Percentiles rank a stretch among this genome's conserved stretches.
Evolutionary conservation across 2,888 invertebrate species (phyloP).

Genomic region (Molorchus minor): DNA sequence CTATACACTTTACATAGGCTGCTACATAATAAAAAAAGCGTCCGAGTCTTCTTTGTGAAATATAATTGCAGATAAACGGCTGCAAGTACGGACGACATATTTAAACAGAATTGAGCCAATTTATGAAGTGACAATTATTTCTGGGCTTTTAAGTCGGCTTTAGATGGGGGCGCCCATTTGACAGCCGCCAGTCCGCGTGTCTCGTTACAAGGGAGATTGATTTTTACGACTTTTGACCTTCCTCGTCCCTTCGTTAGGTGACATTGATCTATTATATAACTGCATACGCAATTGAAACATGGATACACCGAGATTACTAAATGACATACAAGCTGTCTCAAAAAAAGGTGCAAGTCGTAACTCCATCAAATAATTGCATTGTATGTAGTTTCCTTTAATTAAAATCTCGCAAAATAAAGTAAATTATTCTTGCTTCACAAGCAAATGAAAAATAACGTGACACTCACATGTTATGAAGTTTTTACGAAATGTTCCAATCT

Average conservation of each 20-base stretch:
- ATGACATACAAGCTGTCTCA: too few species aligned
- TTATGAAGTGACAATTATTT: conserved; percentile 61
- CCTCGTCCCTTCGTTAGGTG: not conserved
- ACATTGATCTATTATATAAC: not conserved
- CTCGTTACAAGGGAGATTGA: conserved; percentile 33
- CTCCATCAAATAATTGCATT: too few species aligned
- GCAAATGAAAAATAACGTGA: conserved; percentile 24
- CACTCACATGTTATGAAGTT: conserved; percentile 24
- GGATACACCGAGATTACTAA: too few species aligned
- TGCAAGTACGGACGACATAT: conserved; percentile 49
- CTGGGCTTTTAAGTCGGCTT: conserved; percentile 53
- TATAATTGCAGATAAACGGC: conserved; percentile 33
- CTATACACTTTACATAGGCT: too few species aligned
- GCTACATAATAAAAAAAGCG: conserved; percentile 14
- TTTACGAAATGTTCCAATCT: conserved; percentile 30
- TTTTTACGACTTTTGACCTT: conserved; percentile 30
- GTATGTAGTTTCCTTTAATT: too few species aligned
- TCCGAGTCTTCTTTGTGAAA: conserved; percentile 20
- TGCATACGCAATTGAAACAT: too few species aligned
- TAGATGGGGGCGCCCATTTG: conserved; percentile 42
- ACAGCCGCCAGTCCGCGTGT: conserved; percentile 48
- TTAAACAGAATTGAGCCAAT: conserved; percentile 60
- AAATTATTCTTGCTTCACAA: too few species aligned
- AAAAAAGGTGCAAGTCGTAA: too few species aligned
- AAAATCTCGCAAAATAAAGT: too few species aligned